Evolutionary conservation across 2,888 invertebrate genomes (phyloP), one percentile per base, ranked within the genome.

Genomic region (Troilus luridus): DNA sequence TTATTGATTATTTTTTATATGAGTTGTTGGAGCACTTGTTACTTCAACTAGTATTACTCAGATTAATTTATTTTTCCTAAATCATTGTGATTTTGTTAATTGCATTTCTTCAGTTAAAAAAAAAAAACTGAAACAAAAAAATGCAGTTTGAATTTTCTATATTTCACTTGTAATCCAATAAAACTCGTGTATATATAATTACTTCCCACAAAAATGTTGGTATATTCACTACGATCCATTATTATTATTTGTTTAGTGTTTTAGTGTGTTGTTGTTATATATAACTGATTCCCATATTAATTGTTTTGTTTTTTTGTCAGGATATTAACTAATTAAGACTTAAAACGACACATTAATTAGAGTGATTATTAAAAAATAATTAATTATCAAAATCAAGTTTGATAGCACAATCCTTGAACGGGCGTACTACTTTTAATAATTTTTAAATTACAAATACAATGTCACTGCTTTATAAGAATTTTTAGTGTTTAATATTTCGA

Each of bases 401-500:
- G 41, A 17, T 77, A 17, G 41, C 72, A 41, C 17, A 2, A 17
- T 41, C 7, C 1, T 14, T 77, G 8, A 41, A 41, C 2, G 6
- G 17, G 24, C 41, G 19, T 19, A 77, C 27, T 19, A 77, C 72
- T 77, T 64, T 67, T 17, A 77, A 41, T 41, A 77, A 17, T 77
- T 77, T 77, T 77, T 9, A 41, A n/a, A 77, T 41, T 27, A 67
- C 24, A 24, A 67, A 67, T 67, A 67, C n/a, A 24, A 67, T 77
- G 7, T 41, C 72, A 77, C 72, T 41, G 41, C 72, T 77, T 41
- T 77, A 41, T 77, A 77, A 72, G 41, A 77, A 77, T 77, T 77
- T 41, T 41, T 41, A 77, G 41, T 77, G 19, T 77, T 41, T 7
- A 41, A 17, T 77, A 41, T 10, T 41, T 41, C 27, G 8, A 77